Evolutionary conservation across 2,797 vertebrate genomes (phyloP), one percentile per base, ranked within the genome.

Genomic region (Huso huso): DNA sequence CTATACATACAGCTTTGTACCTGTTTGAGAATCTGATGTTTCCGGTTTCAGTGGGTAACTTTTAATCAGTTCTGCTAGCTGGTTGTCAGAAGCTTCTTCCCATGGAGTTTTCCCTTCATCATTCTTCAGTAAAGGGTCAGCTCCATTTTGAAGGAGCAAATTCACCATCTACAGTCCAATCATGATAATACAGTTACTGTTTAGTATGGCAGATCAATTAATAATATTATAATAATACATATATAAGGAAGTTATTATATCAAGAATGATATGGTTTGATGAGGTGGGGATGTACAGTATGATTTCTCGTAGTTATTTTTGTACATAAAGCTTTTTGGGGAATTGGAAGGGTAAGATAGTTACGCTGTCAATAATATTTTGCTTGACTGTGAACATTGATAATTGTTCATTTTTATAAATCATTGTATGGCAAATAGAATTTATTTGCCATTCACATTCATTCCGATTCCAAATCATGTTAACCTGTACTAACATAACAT

Each of bases 401-500:
- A 37, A 37, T 37, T 37, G 23, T 4, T 37, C 23, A 37, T 37
- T 37, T 37, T 3, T 37, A 37, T 4, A 37, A 37, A 37, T 37
- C 23, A 37, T 37, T 37, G 23, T 37, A 37, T 49, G 49, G 50
- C 37, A 57, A 11, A 6, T 13, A 18, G 7, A 64, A 69, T 10
- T 82, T 37, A 1, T 37, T 37, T 37, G 23, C 23, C 23, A 37
- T 4, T 37, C 23, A 37, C 23, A 37, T 37, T 37, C 23, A 37
- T 37, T 37, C 23, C 23, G 4, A 37, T 37, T 37, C 23, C 23
- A 37, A 37, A 37, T 37, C 23, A 37, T 37, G 23, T 37, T 37
- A 37, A 37, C 23, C 23, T 37, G 23, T 37, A 37, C 23, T 37
- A 37, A 37, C 23, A 37, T 37, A 37, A 37, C 23, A 37, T 37